Conservation (phyloP, 2,888 invertebrate species). For the Hirtodrosophila cameraria region DNA sequence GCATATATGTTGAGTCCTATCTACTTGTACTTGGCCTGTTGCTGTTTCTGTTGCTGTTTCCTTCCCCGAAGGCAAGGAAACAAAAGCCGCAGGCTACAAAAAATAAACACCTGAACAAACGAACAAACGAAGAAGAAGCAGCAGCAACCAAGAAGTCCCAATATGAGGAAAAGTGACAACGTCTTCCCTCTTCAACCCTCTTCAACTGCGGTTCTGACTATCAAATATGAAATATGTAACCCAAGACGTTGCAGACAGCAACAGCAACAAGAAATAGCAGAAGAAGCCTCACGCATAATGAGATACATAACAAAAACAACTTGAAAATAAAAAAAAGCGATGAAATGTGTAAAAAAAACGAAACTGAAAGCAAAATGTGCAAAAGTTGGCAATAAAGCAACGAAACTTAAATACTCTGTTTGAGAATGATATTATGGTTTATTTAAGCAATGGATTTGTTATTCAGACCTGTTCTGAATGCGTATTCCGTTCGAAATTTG, state of each 20-base stretch:
- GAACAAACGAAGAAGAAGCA: too few species aligned
- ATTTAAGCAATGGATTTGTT: too few species aligned
- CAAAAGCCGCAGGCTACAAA: slow-evolving; percentile 55
- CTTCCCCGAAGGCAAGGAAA: slow-evolving; percentile 42
- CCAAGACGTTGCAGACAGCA: slow-evolving; percentile 64
- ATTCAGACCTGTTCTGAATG: too few species aligned
- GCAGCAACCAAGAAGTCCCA: slow-evolving; percentile 41
- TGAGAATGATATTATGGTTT: background rate
- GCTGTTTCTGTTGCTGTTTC: slow-evolving; percentile 47
- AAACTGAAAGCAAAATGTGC: slow-evolving; percentile 60
- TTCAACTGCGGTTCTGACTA: slow-evolving; percentile 57
- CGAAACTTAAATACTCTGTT: slow-evolving; percentile 35
- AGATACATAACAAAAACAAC: slow-evolving; percentile 51
- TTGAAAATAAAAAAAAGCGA: slow-evolving; percentile 30
- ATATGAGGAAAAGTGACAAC: slow-evolving; percentile 52
- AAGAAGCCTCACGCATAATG: slow-evolving; percentile 67
- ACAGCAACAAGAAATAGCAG: slow-evolving; percentile 20
- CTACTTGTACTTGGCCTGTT: slow-evolving; percentile 53
- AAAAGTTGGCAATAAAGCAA: slow-evolving; percentile 6
- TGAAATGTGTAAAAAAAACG: slow-evolving; percentile 37
- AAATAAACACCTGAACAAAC: slow-evolving; percentile 74
- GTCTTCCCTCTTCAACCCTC: slow-evolving; percentile 5
- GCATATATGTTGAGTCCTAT: slow-evolving; percentile 35
- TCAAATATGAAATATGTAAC: slow-evolving; percentile 76
- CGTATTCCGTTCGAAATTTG: too few species aligned